Evolutionary conservation across 2,888 invertebrate genomes (phyloP), one percentile per base, ranked within the genome.

Genomic region (Ophonus ardosiacus): DNA sequence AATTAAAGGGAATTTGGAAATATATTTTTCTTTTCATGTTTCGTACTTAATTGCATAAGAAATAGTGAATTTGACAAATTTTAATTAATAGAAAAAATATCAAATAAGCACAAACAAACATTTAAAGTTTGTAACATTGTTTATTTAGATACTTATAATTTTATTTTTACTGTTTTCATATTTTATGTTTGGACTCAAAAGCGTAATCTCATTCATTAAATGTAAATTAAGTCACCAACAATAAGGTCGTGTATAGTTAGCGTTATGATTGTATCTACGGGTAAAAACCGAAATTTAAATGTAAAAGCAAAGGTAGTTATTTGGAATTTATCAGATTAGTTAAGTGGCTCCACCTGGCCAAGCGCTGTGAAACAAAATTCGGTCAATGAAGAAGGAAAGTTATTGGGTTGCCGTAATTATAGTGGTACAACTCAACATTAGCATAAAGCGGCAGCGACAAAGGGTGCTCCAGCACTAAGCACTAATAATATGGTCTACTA

Each of bases 321-420:
- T 51, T 51, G 0, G 24, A 68, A 68, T 38, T 7, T 68, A 38
- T 68, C 38, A 68, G 15, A 15, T 31, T 68, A 38, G 68, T 31
- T 38, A 68, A 68, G 68, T 68, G 31, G 31, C 21, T n/a, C n/a
- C 24, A 68, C 38, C 68, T 68, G 68, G 18, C 59, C 63, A 63
- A 18, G 63, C 21, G 15, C 38, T 57, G 15, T 78, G 21, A 51
- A 43, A 31, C 57, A 24, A 57, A 78, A 78, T 57, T 78, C 57
- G 57, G 78, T 76, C 57, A 71, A 65, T 74, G 61, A 38, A 76
- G 76, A 83, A 76, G 40, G 83, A 74, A 83, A 18, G 74, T 76
- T 76, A 83, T 76, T 83, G 43, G 74, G 76, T 82, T 4, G 40
- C 40, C 76, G 83, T 83, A 83, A 83, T 83, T 83, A 83, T 74